Percentiles rank a stretch among this genome's conserved stretches.
These are phyloP conservation scores for Pseudochirops cupreus DNA, from an alignment of 2,797 vertebrate species.

Conservation along the genomic window DNA sequence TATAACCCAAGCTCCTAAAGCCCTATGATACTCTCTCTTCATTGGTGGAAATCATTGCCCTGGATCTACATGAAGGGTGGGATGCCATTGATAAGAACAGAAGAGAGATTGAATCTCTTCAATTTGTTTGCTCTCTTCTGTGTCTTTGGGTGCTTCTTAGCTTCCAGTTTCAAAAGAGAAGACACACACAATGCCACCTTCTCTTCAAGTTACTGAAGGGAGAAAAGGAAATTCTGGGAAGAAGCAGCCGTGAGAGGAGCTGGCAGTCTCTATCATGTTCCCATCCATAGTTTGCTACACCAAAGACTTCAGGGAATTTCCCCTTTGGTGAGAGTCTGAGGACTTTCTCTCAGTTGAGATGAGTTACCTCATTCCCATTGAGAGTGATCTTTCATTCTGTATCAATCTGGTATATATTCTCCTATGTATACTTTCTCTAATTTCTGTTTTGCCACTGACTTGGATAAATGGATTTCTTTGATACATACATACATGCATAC, in stretches of 20 bases:
- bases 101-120: neutral
- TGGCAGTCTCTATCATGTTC: neutral
- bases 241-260: neutral
- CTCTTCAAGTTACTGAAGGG: neutral
- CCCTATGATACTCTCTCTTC: neutral
- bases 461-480: neutral
- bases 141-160: neutral
- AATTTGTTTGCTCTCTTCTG: neutral
- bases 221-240: neutral
- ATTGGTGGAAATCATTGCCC: neutral
- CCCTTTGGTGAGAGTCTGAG: neutral
- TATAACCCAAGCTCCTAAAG: neutral
- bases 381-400: neutral
- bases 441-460: neutral
- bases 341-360: neutral
- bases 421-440: neutral
- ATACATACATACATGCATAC: neutral
- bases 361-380: neutral
- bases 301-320: neutral
- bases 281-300: neutral
- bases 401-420: neutral
- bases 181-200: neutral
- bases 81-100: neutral
- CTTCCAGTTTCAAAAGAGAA: neutral
- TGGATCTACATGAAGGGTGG: neutral